Conservation (phyloP, 2,797 vertebrate genomes). For the Sternarchorhynchus goeldii region DNA sequence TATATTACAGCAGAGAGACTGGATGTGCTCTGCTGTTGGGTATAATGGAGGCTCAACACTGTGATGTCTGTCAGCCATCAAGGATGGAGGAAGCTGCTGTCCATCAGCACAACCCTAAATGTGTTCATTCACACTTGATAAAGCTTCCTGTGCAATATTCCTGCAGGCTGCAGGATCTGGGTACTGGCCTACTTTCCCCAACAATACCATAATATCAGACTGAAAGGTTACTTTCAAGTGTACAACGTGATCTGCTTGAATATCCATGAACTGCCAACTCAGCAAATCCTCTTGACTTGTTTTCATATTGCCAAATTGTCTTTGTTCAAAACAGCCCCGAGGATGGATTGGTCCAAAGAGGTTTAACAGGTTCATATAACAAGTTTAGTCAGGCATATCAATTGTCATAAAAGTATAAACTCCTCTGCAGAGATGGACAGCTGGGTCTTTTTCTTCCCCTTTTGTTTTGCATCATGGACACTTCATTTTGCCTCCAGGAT, state of each 20-base stretch:
- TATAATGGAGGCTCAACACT: too few relatives aligned
- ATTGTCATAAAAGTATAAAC: conserved; percentile 48
- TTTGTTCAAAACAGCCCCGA: conserved; percentile 11
- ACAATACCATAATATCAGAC: not conserved
- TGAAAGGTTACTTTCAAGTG: not conserved
- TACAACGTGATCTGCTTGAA: conserved; percentile 4
- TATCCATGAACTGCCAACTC: conserved; percentile 10
- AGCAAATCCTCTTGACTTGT: conserved; percentile 12
- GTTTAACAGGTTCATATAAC: conserved; percentile 39
- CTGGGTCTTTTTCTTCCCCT: conserved; percentile 45
- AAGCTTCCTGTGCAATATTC: too few relatives aligned
- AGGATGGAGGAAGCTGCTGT: too few relatives aligned
- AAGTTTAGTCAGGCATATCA: conserved; percentile 52
- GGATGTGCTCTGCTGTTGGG: too few relatives aligned
- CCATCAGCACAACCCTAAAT: too few relatives aligned
- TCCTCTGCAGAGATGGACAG: conserved; percentile 41
- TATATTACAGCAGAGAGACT: too few relatives aligned
- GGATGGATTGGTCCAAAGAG: conserved; percentile 37
- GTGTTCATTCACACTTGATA: too few relatives aligned
- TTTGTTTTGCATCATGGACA: conserved; percentile 56
- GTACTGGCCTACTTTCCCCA: not conserved
- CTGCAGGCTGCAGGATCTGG: not conserved
- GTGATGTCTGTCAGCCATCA: too few relatives aligned
- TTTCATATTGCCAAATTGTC: conserved; percentile 16
- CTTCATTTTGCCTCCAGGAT: conserved; percentile 48